phyloP scores from a whole-genome alignment of 30 jellyfish, hydroid and myxozoan species.

The Nemopilema nomurai region DNA sequence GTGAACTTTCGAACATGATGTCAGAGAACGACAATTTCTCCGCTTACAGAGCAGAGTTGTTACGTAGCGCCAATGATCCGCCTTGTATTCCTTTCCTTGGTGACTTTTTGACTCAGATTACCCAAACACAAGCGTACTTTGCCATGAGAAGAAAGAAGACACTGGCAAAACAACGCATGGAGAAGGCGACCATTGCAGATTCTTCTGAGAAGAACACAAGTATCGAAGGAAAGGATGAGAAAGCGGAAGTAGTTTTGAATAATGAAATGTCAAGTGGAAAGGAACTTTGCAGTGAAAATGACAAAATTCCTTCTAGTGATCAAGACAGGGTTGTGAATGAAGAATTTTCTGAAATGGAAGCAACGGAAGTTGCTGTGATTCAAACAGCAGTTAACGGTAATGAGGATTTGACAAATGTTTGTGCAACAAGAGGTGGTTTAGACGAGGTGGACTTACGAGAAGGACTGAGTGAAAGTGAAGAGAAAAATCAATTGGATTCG shows the following conservation, averaged over 20 bases:
- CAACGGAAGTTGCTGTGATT: background rate
- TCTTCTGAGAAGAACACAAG: background rate
- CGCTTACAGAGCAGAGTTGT: slow-evolving; percentile 65
- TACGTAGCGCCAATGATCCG: slow-evolving; percentile 42
- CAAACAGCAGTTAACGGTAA: background rate
- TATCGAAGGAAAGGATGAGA: background rate
- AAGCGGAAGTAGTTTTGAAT: background rate
- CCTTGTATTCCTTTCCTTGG: slow-evolving; percentile 91
- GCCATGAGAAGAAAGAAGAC: slow-evolving; percentile 63
- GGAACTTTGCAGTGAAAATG: background rate
- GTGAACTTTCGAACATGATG: slow-evolving; percentile 84
- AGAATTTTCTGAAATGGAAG: background rate
- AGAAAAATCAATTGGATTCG: background rate
- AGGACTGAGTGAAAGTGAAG: background rate
- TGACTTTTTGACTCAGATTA: slow-evolving; percentile 80
- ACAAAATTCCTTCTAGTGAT: background rate
- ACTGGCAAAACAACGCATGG: slow-evolving; percentile 49
- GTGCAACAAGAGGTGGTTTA: slow-evolving; percentile 3
- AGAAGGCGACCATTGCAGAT: slow-evolving; percentile 28
- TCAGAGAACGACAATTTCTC: slow-evolving; percentile 71
- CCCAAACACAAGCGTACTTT: slow-evolving; percentile 89
- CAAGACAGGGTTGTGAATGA: background rate
- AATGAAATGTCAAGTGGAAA: too few relatives aligned
- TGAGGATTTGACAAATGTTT: background rate
- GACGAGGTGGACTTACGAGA: slow-evolving; percentile 10